phyloP scores from a whole-genome alignment of 1,140 invertebrate species.

The Pristionchus pacificus region DNA sequence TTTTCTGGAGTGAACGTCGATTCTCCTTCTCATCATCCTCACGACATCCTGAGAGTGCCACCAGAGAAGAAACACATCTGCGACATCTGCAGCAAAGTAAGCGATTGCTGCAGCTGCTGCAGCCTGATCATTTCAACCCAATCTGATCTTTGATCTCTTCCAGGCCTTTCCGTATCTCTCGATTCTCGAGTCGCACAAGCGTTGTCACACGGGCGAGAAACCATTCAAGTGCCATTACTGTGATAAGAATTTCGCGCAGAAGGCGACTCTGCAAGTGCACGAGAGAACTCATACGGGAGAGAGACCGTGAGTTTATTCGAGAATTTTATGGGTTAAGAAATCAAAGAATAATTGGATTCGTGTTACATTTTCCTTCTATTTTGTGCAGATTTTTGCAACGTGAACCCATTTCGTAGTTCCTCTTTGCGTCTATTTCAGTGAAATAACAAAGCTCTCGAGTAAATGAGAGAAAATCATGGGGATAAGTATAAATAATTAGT shows the following conservation, averaged over 20 bases:
- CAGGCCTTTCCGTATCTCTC: slow-evolving; percentile 56
- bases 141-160: not conserved
- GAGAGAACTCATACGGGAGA: slow-evolving; percentile 82
- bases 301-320: slow-evolving; percentile 67
- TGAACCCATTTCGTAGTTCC: slow-evolving; percentile 68
- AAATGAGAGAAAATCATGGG: too few relatives aligned
- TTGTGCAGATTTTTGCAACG: too few relatives aligned
- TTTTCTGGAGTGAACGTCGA: too few relatives aligned
- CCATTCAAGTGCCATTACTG: slow-evolving; percentile 64
- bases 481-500: too few relatives aligned
- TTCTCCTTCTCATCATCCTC: not conserved
- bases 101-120: not conserved
- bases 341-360: too few relatives aligned
- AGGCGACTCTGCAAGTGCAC: slow-evolving; percentile 67
- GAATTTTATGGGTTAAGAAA: too few relatives aligned
- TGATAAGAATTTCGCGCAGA: slow-evolving; percentile 64
- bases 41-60: not conserved
- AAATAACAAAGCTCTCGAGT: too few relatives aligned
- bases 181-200: slow-evolving; percentile 58
- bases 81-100: slow-evolving; percentile 54
- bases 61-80: slow-evolving; percentile 53
- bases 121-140: not conserved
- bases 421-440: not conserved
- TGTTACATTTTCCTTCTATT: too few relatives aligned
- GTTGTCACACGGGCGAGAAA: slow-evolving; percentile 60